Conservation (phyloP, 2,113 vertebrate species). For the Nibea albiflora region DNA sequence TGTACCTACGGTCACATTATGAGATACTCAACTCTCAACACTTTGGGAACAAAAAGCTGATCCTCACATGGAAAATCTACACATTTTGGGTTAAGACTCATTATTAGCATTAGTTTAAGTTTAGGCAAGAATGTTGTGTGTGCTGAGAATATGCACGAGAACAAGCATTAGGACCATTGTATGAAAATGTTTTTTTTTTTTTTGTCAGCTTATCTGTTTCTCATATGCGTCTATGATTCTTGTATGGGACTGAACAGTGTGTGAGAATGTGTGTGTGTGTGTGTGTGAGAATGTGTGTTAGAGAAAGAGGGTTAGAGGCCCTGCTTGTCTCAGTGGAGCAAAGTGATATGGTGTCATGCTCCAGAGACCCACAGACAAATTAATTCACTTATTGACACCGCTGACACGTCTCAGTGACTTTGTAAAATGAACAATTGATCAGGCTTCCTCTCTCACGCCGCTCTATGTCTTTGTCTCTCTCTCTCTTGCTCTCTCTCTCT, state of each 20-base stretch:
- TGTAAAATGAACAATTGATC: conserved; percentile 97
- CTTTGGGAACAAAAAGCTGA: background rate
- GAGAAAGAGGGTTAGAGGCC: conserved; percentile 65
- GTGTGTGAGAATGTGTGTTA: conserved; percentile 14
- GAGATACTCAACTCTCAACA: background rate
- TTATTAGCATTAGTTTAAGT: too few species aligned
- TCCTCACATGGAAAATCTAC: background rate
- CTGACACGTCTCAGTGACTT: conserved; percentile 90
- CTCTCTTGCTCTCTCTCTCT: conserved; percentile 14
- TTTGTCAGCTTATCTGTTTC: conserved; percentile 33
- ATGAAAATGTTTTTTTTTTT: conserved; percentile 27
- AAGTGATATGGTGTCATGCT: conserved; percentile 81
- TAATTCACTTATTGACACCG: conserved; percentile 91
- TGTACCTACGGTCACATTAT: background rate
- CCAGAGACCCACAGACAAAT: conserved; percentile 84
- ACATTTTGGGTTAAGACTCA: background rate
- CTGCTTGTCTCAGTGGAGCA: conserved; percentile 64
- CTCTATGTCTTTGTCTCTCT: conserved; percentile 31
- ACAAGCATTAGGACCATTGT: conserved; percentile 26
- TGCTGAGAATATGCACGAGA: background rate
- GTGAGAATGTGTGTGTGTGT: conserved; percentile 26
- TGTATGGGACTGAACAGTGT: conserved; percentile 27
- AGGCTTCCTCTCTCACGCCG: conserved; percentile 66
- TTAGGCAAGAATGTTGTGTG: background rate
- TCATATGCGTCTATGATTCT: conserved; percentile 35